Evolutionary conservation across 1,140 invertebrate species (phyloP), one percentile per base, ranked within the genome.

Genomic region (Pararge aegeria): DNA sequence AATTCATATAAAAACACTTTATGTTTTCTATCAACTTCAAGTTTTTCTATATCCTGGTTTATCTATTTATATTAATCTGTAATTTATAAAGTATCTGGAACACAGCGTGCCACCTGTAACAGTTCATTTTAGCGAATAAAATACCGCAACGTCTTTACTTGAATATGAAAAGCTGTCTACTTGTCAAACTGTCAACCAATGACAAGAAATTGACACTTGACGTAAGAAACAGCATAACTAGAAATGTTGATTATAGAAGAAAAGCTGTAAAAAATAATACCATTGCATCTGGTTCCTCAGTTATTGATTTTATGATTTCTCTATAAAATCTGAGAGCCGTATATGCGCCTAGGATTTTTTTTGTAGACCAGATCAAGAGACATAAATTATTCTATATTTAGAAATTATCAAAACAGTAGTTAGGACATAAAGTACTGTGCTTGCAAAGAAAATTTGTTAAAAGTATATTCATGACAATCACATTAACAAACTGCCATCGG

Each of bases 251-350:
- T 34, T 34, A 34, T 34, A 12, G 30, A 34, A 34, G 30, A 34
- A 6, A 12, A 46, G 18, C 42, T 46, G 18, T 46, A 21, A 46
- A 46, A 46, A 34, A 34, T 34, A 34, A 34, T 34, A n/a, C n/a
- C 30, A 12, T 34, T 34, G 0, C 30, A 34, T 34, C 30, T 12
- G 1, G 12, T 30, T 30, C 5, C 1, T 5, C 10, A 30, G 7
- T 34, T 34, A 12, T 4, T 34, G 30, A n/a, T 34, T 34, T 12
- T 12, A 4, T 34, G 30, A 34, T 34, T 34, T 34, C 30, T 34
- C 9, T 34, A 34, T 34, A 34, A 34, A 34, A 34, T 34, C 9
- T 6, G 9, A 24, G 7, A 4, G 2, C 24, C 7, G 24, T 24
- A 24, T 24, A 24, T n/a, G n/a, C n/a, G n/a, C n/a, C n/a, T n/a